These are phyloP conservation scores for Drosophila rhopaloa DNA, from an alignment of 1,140 invertebrate species.

Conservation along the genomic window DNA sequence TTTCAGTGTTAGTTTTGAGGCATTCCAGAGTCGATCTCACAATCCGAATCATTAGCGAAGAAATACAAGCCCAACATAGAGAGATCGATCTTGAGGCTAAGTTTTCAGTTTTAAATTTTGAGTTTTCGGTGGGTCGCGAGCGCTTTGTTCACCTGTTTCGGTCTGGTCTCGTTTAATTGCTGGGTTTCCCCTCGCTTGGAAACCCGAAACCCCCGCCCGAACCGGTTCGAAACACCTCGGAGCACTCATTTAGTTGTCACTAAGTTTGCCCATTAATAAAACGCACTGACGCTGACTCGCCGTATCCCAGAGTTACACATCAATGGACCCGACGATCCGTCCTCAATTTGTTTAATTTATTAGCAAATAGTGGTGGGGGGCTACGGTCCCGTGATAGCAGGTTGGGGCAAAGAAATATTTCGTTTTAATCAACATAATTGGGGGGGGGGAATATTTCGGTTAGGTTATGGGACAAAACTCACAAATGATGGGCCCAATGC, in stretches of 20 bases:
- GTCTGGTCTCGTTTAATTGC: constrained; percentile 65
- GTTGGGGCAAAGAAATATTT: constrained; percentile 1
- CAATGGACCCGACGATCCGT: constrained; percentile 44
- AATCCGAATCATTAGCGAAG: constrained; percentile 61
- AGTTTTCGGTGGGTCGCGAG: constrained; percentile 2
- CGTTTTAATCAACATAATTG: constrained; percentile 42
- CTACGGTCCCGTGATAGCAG: neutral
- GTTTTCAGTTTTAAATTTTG: constrained; percentile 3
- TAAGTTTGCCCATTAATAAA: constrained; percentile 71
- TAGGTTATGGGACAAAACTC: neutral
- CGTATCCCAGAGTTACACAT: constrained; percentile 45
- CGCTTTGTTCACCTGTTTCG: constrained; percentile 63
- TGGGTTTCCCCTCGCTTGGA: constrained; percentile 5
- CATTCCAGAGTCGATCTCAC: constrained; percentile 27
- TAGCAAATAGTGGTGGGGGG: constrained; percentile 29
- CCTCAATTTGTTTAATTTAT: constrained; percentile 55
- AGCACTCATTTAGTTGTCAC: constrained; percentile 74
- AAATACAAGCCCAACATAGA: constrained; percentile 8
- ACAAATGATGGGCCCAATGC: neutral
- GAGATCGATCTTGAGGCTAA: neutral
- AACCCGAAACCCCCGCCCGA: neutral
- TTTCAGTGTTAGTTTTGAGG: constrained; percentile 6
- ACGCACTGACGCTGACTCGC: constrained; percentile 9
- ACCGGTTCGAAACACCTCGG: constrained; percentile 36
- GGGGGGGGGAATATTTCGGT: constrained; percentile 13